Base-by-base conservation (phyloP, 2,113 vertebrate species). In the Chionis minor region DNA sequence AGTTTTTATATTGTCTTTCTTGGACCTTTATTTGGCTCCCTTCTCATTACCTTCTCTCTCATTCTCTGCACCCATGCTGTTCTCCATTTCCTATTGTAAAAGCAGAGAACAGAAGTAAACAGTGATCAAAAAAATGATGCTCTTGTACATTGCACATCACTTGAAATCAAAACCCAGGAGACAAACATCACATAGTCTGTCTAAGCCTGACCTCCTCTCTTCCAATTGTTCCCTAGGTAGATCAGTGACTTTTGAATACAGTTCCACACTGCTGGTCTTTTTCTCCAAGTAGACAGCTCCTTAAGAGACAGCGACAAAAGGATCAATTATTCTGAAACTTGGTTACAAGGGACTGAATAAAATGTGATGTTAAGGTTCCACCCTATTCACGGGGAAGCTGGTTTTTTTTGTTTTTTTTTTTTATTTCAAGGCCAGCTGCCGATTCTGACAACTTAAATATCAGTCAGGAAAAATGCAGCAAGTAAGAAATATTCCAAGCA, bases 21-120 rank as follows among this genome's bases (percentile, higher is more conserved):
- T 84, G 54, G 51, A 42, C 26, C 19, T 70, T 67, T 83, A 55
- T 83, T 86, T 77, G 52, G 33, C 33, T 92, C 75, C 44, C n/a
- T 91, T 52, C 44, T 92, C 62, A 52, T 94, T 66, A 38, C 12
- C 12, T 74, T 84, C 44, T 72, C 56, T 89, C 77, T 94, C 61
- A 52, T 65, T 94, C 49, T 65, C 58, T 81, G 55, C 38, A 81
- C 58, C 35, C 75, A 72, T 62, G 66, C 54, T 84, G 65, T 79
- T 96, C 80, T 59, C 77, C 14, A 33, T 44, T 52, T 80, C 65
- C 28, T 77, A 40, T 45, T 38, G 26, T 27, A 87, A 84, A 87
- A 89, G 58, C 45, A 80, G 58, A 82, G 77, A 94, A 90, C 55
- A 92, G 88, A 89, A 90, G 47, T 86, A 92, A 97, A 94, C 75